Conservation (phyloP, 2,113 vertebrate species). For the Columba janthina region DNA sequence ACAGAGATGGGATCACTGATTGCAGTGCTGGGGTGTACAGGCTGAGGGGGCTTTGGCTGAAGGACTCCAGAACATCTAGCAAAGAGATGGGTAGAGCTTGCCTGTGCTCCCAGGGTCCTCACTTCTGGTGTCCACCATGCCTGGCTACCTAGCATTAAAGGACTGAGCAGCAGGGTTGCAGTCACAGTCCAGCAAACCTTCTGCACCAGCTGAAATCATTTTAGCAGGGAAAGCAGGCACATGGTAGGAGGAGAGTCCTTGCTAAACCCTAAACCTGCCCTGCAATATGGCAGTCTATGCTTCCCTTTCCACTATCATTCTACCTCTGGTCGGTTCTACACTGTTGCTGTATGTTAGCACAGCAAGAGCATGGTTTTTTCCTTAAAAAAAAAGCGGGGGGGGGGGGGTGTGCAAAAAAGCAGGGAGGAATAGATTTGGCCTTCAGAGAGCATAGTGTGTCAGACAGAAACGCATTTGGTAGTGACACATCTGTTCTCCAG, state of each 20-base stretch:
- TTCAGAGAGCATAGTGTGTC: neutral
- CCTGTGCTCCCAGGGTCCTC: neutral
- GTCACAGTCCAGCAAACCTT: neutral
- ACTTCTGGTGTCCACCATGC: neutral
- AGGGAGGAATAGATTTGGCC: neutral
- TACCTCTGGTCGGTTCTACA: neutral
- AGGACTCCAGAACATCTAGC: neutral
- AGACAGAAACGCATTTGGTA: neutral
- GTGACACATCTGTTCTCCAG: neutral
- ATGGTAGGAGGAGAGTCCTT: neutral
- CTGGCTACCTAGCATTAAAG: neutral
- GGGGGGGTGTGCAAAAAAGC: neutral
- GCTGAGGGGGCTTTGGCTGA: neutral
- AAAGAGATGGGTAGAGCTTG: neutral
- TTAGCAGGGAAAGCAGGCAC: neutral
- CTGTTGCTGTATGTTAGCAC: neutral
- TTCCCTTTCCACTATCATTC: neutral
- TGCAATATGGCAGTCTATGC: constrained; percentile 18
- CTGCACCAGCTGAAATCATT: neutral
- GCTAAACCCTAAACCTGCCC: constrained; percentile 9
- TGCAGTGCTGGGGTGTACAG: neutral
- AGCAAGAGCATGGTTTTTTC: neutral
- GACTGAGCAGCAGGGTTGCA: neutral
- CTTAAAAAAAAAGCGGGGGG: neutral
- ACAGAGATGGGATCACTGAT: neutral